Evolutionary conservation across 1,140 invertebrate genomes (phyloP), one percentile per base, ranked within the genome.

Genomic region (Ectropis grisescens): DNA sequence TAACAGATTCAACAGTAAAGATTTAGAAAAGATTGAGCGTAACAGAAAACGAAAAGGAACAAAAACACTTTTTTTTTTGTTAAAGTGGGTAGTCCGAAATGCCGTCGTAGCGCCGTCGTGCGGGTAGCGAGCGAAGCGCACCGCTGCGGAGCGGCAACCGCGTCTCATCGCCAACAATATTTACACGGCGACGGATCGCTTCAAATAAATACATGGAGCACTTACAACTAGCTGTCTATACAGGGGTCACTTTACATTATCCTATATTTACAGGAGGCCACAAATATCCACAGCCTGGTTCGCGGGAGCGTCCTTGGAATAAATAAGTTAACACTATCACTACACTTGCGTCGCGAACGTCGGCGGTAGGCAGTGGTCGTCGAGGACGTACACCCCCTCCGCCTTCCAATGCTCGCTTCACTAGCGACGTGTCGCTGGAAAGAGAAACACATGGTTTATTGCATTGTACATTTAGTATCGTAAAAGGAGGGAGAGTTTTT

Each of bases 271-370:
- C 76, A 81, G 57, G 68, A 65, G 72, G 76, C 76, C 75, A 78
- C n/a, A n/a, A n/a, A n/a, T n/a, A n/a, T n/a, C n/a, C n/a, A n/a
- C 75, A 80, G 75, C 75, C 75, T 59, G 53, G 42, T 56, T 72
- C 70, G 70, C 72, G 64, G 53, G 41, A 78, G 72, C 74, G 74
- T 75, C 68, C 66, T 62, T 51, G 52, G 70, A 37, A 75, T 75
- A 75, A 79, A 79, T 76, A 76, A 66, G 57, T 55, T 57, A 56
- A 36, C 48, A 64, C 38, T 55, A 37, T 41, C 64, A 81, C 82
- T 83, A 83, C 66, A 83, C 82, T 78, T 82, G 79, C 51, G 82
- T 83, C 34, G 82, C 82, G 55, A 82, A 83, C 58, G 80, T 82
- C 40, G 81, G 81, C 68, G 79, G 79, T 57, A 82, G 56, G 69